phyloP scores from a whole-genome alignment of 2,113 vertebrate genomes.

The Phylloscopus whistleri region DNA sequence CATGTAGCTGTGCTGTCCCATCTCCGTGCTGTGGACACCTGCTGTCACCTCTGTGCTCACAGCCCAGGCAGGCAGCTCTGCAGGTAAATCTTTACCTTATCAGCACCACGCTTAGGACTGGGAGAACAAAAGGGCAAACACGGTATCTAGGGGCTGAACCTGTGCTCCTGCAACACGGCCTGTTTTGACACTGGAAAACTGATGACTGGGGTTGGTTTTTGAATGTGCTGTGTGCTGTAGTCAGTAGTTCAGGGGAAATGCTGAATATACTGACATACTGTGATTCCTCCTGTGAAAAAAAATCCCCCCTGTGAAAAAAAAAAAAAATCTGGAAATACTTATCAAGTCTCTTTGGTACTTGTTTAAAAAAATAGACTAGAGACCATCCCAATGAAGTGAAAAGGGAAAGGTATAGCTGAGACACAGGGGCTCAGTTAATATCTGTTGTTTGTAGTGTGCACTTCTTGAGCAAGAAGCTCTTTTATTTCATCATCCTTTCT shows the following conservation, averaged over 20 bases:
- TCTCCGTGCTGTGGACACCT: background rate
- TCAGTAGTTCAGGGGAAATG: background rate
- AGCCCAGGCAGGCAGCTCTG: background rate
- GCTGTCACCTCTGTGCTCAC: background rate
- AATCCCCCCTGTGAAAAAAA: background rate
- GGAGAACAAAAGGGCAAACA: background rate
- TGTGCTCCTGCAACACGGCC: background rate
- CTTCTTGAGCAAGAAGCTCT: background rate
- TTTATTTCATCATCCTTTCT: conserved; percentile 10
- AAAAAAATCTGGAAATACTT: background rate
- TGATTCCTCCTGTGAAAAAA: background rate
- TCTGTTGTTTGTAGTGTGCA: background rate
- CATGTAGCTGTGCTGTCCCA: accelerated
- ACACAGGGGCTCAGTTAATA: background rate
- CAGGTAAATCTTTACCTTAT: background rate
- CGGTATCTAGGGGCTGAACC: background rate
- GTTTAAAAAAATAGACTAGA: background rate
- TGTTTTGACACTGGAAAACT: background rate
- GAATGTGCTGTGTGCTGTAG: background rate
- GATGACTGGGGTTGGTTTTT: background rate
- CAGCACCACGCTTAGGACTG: background rate
- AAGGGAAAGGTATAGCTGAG: background rate
- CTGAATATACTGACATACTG: background rate
- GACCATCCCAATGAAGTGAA: background rate
- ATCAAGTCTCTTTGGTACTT: background rate